A percentile compares a stretch with the other conserved stretches of the same genome.
Conservation (phyloP, 2,888 invertebrate species). For the Zygogramma bicolorata region DNA sequence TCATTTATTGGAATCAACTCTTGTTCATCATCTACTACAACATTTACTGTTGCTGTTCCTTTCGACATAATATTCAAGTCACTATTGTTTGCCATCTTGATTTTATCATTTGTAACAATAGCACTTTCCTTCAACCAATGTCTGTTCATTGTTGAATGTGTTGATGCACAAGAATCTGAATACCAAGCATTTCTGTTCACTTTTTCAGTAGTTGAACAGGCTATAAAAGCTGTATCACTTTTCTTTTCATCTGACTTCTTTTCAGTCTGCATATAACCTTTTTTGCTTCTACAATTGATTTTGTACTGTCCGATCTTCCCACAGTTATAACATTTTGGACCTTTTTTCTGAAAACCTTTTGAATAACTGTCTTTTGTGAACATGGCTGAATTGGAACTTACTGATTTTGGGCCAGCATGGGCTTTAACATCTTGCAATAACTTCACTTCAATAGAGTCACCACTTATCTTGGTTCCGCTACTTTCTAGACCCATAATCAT, state of each 20-base stretch:
- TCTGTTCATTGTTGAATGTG: not conserved
- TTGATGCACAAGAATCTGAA: not conserved
- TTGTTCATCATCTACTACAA: not conserved
- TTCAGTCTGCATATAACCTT: not conserved
- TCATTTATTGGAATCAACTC: not conserved
- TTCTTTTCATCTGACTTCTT: not conserved
- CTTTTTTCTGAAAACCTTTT: not conserved
- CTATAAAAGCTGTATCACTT: not conserved
- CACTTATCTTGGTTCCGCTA: not conserved
- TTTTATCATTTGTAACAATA: too few relatives aligned
- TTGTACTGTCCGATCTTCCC: not conserved
- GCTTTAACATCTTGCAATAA: not conserved
- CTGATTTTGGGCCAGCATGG: not conserved
- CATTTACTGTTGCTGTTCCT: not conserved
- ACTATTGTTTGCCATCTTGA: not conserved
- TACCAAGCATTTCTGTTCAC: not conserved
- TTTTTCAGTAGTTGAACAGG: not conserved
- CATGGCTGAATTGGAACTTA: not conserved
- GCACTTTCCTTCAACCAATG: not conserved
- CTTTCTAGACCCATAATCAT: conserved; percentile 8
- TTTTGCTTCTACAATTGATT: not conserved
- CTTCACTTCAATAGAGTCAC: too few relatives aligned
- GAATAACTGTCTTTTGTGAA: not conserved
- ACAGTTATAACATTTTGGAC: not conserved
- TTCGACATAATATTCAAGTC: not conserved